Evolutionary conservation across 1,140 invertebrate genomes (phyloP), one percentile per base, ranked within the genome.

Genomic region (Tetramorium alpestre): DNA sequence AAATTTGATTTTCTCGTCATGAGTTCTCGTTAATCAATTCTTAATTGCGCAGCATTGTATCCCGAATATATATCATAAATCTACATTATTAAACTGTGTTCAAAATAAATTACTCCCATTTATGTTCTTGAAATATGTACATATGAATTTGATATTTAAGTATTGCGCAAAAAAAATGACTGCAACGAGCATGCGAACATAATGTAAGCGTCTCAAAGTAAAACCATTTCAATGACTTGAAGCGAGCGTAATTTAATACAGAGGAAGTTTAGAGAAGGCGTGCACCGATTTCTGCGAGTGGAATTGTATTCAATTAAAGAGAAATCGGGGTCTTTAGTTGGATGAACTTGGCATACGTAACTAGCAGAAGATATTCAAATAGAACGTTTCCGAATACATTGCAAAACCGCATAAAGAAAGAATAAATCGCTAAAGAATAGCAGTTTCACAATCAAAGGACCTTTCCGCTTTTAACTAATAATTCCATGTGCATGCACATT

Each of bases 271-370:
- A 80, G 41, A 47, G 38, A 28, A 58, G 72, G 41, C n/a, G 54
- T 62, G 54, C 54, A n/a, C 54, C 41, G 69, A 84, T 84, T 60
- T 62, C 54, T 62, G 25, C 22, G 58, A 75, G 54, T 49, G n/a
- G 41, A 60, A 84, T 84, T 60, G 69, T 38, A 87, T 58, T 87
- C 54, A 72, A 81, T 87, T 81, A 72, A 62, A 25, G 47, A 86
- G 75, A 69, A 69, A 64, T 62, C 38, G 81, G 38, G 58, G 38
- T 85, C 49, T 81, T 70, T 80, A 67, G 28, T 51, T 49, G 85
- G 51, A 69, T 33, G 69, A 47, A 64, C 25, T 47, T 49, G 51
- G 51, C 54, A 82, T 73, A 82, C 51, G 38, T 82, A 60, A 75
- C 44, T 49, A 75, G 13, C 25, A 33, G 1, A 85, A 67, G 47